phyloP scores from a whole-genome alignment of 2,797 vertebrate genomes.

The Cichlasoma orientale region DNA sequence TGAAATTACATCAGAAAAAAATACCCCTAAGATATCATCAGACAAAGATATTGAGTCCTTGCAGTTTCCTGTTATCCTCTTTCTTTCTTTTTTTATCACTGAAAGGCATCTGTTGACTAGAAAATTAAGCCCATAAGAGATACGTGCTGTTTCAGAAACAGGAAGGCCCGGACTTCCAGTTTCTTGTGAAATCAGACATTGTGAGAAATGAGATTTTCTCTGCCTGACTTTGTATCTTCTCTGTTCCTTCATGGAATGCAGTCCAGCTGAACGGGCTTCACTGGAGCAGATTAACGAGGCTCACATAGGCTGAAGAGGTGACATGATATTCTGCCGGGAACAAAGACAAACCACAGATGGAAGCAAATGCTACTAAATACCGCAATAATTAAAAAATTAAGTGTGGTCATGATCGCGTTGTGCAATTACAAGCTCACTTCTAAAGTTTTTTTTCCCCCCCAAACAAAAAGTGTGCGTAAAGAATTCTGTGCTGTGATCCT shows the following conservation, averaged over 20 bases:
- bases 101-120: slow-evolving; percentile 21
- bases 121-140: neutral
- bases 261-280: neutral
- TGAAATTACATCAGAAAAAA: neutral
- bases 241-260: neutral
- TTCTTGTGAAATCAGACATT: slow-evolving; percentile 53
- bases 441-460: too few relatives aligned
- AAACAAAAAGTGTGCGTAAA: too few relatives aligned
- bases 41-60: neutral
- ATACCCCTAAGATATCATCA: neutral
- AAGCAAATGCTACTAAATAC: neutral
- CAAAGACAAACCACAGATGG: too few relatives aligned
- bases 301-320: neutral
- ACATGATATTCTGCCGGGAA: neutral
- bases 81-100: slow-evolving; percentile 3
- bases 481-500: neutral
- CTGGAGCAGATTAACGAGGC: neutral
- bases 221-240: neutral
- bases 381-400: neutral
- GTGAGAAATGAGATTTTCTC: slow-evolving; percentile 47
- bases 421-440: too few relatives aligned
- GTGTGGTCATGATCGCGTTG: too few relatives aligned
- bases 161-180: slow-evolving; percentile 55
- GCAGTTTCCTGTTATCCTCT: slow-evolving; percentile 16
- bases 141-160: slow-evolving; percentile 39